These are phyloP conservation scores for Sinonovacula constricta DNA, from an alignment of 1,140 invertebrate genomes.

Conservation along the genomic window DNA sequence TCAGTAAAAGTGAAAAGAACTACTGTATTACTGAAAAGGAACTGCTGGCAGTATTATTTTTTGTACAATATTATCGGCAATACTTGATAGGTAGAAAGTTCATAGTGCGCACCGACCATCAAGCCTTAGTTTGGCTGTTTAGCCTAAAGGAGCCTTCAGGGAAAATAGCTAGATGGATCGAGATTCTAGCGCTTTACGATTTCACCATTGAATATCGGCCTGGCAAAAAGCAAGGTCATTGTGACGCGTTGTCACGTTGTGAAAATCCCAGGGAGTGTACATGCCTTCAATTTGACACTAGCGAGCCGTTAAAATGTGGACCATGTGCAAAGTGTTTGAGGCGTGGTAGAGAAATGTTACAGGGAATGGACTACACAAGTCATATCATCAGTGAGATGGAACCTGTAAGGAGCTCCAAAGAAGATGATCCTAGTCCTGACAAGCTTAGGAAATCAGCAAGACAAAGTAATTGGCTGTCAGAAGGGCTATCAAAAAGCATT, in stretches of 20 bases:
- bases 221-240: too few relatives aligned
- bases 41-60: conserved; percentile 53
- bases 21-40: conserved; percentile 75
- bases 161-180: too few relatives aligned
- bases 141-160: conserved; percentile 48
- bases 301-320: conserved; percentile 29
- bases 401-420: too few relatives aligned
- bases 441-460: too few relatives aligned
- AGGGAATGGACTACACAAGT: too few relatives aligned
- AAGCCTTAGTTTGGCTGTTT: conserved; percentile 56
- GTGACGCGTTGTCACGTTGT: conserved; percentile 58
- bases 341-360: not conserved
- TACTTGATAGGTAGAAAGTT: conserved; percentile 57
- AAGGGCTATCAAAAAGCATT: too few relatives aligned
- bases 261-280: conserved; percentile 18
- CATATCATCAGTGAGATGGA: too few relatives aligned
- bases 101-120: conserved; percentile 56
- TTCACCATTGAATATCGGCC: conserved; percentile 60
- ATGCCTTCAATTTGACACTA: conserved; percentile 12
- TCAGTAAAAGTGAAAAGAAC: conserved; percentile 75
- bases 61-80: conserved; percentile 49
- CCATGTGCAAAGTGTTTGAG: conserved; percentile 14
- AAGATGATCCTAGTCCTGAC: too few relatives aligned
- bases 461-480: too few relatives aligned
- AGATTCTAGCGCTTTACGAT: conserved; percentile 60